Evolutionary conservation across 2,888 invertebrate genomes (phyloP), one percentile per base, ranked within the genome.

Genomic region (Zhuqinia jingwanae): DNA sequence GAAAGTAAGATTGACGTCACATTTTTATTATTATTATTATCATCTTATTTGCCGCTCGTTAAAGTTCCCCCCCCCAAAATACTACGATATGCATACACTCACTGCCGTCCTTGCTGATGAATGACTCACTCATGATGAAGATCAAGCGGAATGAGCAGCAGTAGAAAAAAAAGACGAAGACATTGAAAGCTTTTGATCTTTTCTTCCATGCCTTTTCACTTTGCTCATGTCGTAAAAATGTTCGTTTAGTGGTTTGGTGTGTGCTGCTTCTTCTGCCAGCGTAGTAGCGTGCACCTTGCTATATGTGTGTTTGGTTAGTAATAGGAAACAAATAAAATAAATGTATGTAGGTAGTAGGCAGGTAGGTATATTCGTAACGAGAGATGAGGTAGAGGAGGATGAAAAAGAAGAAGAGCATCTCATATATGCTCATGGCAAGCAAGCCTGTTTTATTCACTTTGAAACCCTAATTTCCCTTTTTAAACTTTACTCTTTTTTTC

Each of bases 181-280:
- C 30, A 30, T 75, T 75, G 75, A 75, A 73, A 56, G 53, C 75
- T 75, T 75, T 75, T 75, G 75, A 77, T 60, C 77, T 77, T 77
- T 58, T 60, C 36, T 56, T 56, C 76, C 20, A 17, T 17, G 20
- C 27, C 75, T 77, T 60, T 77, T 45, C 63, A 63, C 50, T 45
- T 58, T 47, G 30, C 60, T 79, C 47, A 56, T 27, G 75, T 75
- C 30, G 17, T 56, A 75, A 56, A n/a, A 75, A 75, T 30, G 15
- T n/a, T 65, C 50, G 60, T 79, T 77, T 79, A n/a, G 45, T 50
- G 75, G 53, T 65, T 79, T n/a, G 25, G 27, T 36, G 2, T 79
- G 63, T 78, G 27, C 78, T 25, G n/a, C 78, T 78, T 8, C n/a
- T n/a, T n/a, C n/a, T n/a, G n/a, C n/a, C n/a, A n/a, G n/a, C n/a